phyloP scores from a whole-genome alignment of 2,113 vertebrate species.

The Murina feae region DNA sequence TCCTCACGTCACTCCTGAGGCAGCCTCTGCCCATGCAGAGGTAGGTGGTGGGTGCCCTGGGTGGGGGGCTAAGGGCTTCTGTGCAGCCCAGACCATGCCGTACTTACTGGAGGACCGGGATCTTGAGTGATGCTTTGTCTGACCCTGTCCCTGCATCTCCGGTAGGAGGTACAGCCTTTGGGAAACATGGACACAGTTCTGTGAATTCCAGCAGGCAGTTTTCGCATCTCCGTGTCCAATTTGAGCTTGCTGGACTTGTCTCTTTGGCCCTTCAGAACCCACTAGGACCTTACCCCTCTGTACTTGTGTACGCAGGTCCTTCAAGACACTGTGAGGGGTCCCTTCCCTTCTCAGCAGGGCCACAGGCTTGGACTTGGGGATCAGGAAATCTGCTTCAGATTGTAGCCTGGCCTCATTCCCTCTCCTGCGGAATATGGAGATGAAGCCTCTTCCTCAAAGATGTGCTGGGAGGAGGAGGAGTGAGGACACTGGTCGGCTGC shows the following conservation, averaged over 20 bases:
- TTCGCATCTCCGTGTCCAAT: fast-evolving
- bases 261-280: neutral
- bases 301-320: fast-evolving
- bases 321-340: too few relatives aligned
- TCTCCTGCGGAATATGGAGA: neutral
- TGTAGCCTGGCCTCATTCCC: neutral
- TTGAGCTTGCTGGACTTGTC: neutral
- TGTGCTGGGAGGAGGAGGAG: too few relatives aligned
- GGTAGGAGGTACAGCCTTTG: fast-evolving
- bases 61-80: neutral
- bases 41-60: slow-evolving; percentile 51
- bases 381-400: neutral
- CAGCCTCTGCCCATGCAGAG: slow-evolving; percentile 73
- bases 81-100: fast-evolving
- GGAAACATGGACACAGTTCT: fast-evolving
- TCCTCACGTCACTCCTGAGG: slow-evolving; percentile 49
- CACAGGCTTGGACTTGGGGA: neutral
- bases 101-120: neutral
- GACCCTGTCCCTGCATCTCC: neutral
- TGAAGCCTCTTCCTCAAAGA: neutral
- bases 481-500: fast-evolving
- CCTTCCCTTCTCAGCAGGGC: neutral
- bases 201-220: neutral
- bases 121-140: neutral
- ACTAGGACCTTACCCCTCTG: neutral